Percentiles rank a stretch among this genome's conserved stretches.
Conservation (phyloP, 2,113 vertebrate species). For the Phrynosoma platyrhinos region DNA sequence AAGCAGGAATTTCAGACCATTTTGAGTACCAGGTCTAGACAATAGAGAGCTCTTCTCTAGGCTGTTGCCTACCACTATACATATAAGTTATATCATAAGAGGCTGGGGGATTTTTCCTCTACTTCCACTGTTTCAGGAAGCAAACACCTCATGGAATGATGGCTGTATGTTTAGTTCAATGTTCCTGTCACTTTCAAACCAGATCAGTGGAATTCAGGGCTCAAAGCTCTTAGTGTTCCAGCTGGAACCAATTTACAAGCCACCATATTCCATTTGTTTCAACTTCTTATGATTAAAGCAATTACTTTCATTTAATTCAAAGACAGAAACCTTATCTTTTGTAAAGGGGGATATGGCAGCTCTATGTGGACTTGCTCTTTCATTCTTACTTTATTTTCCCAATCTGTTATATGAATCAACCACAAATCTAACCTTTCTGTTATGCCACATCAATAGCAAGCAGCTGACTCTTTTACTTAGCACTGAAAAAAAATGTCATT, state of each 20-base stretch:
- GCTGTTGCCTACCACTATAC: not conserved
- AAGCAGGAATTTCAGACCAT: too few relatives aligned
- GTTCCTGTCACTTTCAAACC: slow-evolving; percentile 48
- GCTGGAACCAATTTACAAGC: slow-evolving; percentile 55
- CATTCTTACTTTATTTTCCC: slow-evolving; percentile 44
- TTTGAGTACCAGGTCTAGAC: not conserved
- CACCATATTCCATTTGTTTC: slow-evolving; percentile 49
- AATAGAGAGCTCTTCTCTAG: not conserved
- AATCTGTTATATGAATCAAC: slow-evolving; percentile 51
- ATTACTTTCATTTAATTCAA: slow-evolving; percentile 53
- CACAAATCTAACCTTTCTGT: slow-evolving; percentile 55
- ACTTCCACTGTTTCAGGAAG: slow-evolving; percentile 26
- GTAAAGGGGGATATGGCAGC: not conserved
- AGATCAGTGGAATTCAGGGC: slow-evolving; percentile 42
- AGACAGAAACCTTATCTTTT: slow-evolving; percentile 16
- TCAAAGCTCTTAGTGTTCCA: slow-evolving; percentile 42
- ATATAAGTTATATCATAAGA: not conserved
- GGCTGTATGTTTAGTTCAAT: slow-evolving; percentile 52
- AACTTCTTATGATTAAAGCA: slow-evolving; percentile 52
- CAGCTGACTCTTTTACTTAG: slow-evolving; percentile 24
- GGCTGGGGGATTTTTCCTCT: not conserved
- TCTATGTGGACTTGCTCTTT: slow-evolving; percentile 47
- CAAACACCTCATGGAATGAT: slow-evolving; percentile 32
- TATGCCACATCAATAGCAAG: slow-evolving; percentile 55
- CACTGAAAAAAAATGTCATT: slow-evolving; percentile 16